Base-by-base conservation (phyloP, 2,888 invertebrate genomes). In the Rhingia rostrata region DNA sequence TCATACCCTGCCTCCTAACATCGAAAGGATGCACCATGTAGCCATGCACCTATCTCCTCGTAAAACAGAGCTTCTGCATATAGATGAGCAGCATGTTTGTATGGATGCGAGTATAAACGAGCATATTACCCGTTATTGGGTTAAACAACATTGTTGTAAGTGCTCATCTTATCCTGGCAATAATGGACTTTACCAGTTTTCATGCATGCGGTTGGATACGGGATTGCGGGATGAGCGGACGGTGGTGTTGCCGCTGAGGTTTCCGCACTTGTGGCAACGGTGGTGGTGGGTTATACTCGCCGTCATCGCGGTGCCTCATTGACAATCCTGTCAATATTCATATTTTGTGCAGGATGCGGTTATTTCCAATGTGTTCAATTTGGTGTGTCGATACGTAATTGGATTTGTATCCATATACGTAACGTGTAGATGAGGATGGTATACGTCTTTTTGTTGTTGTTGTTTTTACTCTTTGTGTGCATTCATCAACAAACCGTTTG, bases 311-410 rank as follows among this genome's bases (percentile, higher is more conserved):
- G 67, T 63, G 45, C 33, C 66, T 75, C 80, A 84, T 79, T 73
- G 83, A 84, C 74, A 84, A 80, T 75, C 74, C 81, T 81, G 85
- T 85, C 85, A 85, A 85, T 85, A 85, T 81, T 85, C 85, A 81
- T 85, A 85, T 85, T 85, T 85, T 54, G 72, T 35, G 12, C 53
- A 58, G n/a, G 73, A 84, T 54, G 32, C 56, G 80, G 80, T 70
- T 81, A 77, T 85, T 75, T 75, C 70, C 85, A 81, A 75, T 81
- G 85, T 81, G 85, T 85, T 85, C 85, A 85, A 85, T 85, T 85
- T 77, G 81, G 67, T 77, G 85, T 77, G 85, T 85, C 85, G 85
- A 85, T 85, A 85, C 66, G 81, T 77, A 85, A 85, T 85, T 85
- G 85, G 77, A 85, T 85, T 77, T 85, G 81, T 61, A 56, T 45